A percentile compares a stretch with the other conserved stretches of the same genome.
Conservation (phyloP, 2,113 vertebrate species). For the Cercocebus atys region DNA sequence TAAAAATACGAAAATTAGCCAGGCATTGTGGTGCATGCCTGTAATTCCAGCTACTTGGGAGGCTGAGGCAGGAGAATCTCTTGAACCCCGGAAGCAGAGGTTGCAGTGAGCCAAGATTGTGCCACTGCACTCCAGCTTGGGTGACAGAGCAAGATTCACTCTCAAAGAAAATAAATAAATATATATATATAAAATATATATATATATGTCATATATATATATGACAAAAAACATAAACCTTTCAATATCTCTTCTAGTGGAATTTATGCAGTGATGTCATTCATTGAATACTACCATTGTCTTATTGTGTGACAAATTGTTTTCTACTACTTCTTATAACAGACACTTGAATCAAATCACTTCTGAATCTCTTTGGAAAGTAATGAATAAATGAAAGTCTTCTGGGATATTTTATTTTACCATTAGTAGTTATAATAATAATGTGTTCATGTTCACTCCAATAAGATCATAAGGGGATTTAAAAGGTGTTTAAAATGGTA, state of each 20-base stretch:
- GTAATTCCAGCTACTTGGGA: too few species aligned
- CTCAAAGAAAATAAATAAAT: too few species aligned
- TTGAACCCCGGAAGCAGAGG: too few species aligned
- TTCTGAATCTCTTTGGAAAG: constrained; percentile 23
- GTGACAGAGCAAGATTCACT: too few species aligned
- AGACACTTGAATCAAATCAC: not conserved
- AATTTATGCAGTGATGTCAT: not conserved
- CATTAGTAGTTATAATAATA: constrained; percentile 54
- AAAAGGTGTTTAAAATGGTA: constrained; percentile 61
- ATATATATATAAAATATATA: too few species aligned
- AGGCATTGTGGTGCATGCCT: too few species aligned
- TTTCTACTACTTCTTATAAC: not conserved
- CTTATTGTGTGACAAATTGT: not conserved
- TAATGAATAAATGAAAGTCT: not conserved
- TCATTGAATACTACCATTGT: not conserved
- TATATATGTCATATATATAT: not conserved
- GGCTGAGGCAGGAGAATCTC: too few species aligned
- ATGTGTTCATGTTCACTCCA: constrained; percentile 52
- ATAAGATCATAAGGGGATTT: constrained; percentile 42
- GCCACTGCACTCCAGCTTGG: too few species aligned
- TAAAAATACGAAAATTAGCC: too few species aligned
- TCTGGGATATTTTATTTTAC: constrained; percentile 46
- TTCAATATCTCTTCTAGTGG: not conserved
- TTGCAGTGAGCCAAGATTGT: too few species aligned
- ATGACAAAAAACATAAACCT: not conserved